Base-by-base conservation (phyloP, 2,888 invertebrate species). In the Synergus laeviventris region DNA sequence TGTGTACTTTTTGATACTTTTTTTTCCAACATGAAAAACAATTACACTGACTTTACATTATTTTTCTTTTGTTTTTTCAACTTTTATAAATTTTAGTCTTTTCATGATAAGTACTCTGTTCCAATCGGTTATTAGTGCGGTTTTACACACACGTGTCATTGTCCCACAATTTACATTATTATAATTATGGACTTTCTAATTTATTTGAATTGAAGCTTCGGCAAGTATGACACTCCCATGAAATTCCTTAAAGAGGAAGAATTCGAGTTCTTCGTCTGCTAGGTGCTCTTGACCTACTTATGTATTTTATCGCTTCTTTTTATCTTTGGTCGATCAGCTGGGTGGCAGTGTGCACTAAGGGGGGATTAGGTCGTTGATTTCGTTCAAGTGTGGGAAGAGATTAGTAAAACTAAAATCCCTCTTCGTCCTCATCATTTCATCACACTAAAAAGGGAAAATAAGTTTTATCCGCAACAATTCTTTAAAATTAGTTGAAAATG, bases 141-240 rank as follows among this genome's bases (percentile, higher is more conserved):
- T 49, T 49, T 49, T 16, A 2, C 5, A 8, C 9, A 49, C 7
- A 49, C 1, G 49, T n/a, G 0, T 49, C 14, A 8, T 49, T 7
- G 16, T 49, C 8, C 49, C n/a, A n/a, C n/a, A 49, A 31, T 31
- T 31, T 49, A n/a, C n/a, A 49, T 42, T 49, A 49, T 49, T 9
- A 49, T 49, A 49, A 49, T 49, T n/a, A n/a, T 49, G n/a, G 49
- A 49, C 49, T 49, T 49, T 49, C n/a, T 49, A n/a, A 49, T 49
- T 49, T 49, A 49, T n/a, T 49, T 49, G n/a, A 9, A 49, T n/a
- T 21, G 56, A 56, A 21, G 18, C 18, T 21, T 56, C 56, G 5
- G 21, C 21, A 56, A 24, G 8, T 24, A 12, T 56, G 56, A 56
- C 56, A 56, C 56, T 24, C 56, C 56, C 12, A 56, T 56, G 4